Evolutionary conservation across 1,140 invertebrate genomes (phyloP).

Genomic region (Parapsyche elsis): DNA sequence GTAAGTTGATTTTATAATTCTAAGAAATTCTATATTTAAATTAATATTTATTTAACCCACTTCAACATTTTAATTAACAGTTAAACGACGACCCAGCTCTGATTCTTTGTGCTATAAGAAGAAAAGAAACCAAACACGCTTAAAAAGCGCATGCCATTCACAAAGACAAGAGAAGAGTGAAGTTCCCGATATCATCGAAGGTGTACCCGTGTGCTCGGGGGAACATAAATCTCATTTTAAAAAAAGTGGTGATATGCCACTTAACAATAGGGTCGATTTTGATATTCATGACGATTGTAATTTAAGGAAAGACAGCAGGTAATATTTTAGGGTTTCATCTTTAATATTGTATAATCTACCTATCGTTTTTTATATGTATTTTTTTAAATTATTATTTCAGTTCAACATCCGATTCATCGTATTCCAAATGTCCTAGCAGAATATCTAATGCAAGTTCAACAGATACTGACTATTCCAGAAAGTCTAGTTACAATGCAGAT

Average conservation of each 20-base stretch:
- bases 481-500: conserved; percentile 52
- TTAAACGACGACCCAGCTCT: conserved; percentile 64
- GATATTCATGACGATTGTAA: conserved; percentile 43
- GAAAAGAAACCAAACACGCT: conserved; percentile 61
- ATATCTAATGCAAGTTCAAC: conserved; percentile 48
- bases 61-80: conserved; percentile 57
- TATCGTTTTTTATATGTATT: neutral
- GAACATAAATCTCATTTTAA: conserved; percentile 58
- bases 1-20: conserved; percentile 10
- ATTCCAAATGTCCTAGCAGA: conserved; percentile 46
- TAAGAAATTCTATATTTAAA: neutral
- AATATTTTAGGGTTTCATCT: neutral
- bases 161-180: conserved; percentile 65
- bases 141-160: conserved; percentile 58
- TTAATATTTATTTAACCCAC: neutral
- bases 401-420: conserved; percentile 36
- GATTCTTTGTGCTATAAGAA: conserved; percentile 64
- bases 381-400: neutral
- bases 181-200: conserved; percentile 67
- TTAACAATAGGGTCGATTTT: conserved; percentile 42
- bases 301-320: conserved; percentile 44
- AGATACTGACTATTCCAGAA: conserved; percentile 48
- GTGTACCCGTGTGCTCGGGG: conserved; percentile 65
- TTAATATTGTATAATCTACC: neutral
- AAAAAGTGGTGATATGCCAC: conserved; percentile 42